A percentile compares a stretch with the other conserved stretches of the same genome.
These are phyloP conservation scores for Ips nitidus DNA, from an alignment of 1,140 invertebrate genomes.

Conservation along the genomic window DNA sequence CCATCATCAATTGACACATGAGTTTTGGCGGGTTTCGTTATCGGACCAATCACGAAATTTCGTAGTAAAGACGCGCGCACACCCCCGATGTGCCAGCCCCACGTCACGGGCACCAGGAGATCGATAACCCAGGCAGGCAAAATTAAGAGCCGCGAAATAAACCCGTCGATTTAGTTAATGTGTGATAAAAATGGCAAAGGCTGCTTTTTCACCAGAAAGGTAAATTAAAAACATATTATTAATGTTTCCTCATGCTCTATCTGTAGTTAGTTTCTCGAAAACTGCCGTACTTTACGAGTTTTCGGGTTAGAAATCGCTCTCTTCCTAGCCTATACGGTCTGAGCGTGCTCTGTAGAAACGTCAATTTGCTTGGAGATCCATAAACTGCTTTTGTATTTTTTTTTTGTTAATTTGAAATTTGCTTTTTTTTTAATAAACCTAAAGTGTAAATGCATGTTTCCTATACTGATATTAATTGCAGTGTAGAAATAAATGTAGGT, in stretches of 20 bases:
- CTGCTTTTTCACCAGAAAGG: slow-evolving; percentile 68
- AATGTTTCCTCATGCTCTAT: slow-evolving; percentile 10
- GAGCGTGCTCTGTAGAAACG: slow-evolving; percentile 28
- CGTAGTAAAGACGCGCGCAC: slow-evolving; percentile 36
- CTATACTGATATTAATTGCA: too few species aligned
- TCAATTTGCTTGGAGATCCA: slow-evolving; percentile 18
- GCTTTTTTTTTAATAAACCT: too few species aligned
- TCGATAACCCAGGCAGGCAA: slow-evolving; percentile 48
- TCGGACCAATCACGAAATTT: slow-evolving; percentile 40
- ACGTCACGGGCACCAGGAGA: slow-evolving; percentile 44
- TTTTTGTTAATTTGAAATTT: background rate
- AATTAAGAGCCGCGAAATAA: slow-evolving; percentile 50
- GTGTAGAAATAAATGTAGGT: too few species aligned
- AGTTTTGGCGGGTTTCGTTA: slow-evolving; percentile 45
- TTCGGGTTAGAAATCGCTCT: too few species aligned
- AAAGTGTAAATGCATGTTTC: too few species aligned
- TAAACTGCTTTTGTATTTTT: background rate
- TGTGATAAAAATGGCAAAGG: slow-evolving; percentile 67
- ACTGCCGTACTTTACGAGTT: too few species aligned
- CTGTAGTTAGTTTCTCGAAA: background rate
- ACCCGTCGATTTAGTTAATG: slow-evolving; percentile 63
- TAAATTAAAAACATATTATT: slow-evolving; percentile 50
- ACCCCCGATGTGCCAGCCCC: slow-evolving; percentile 23
- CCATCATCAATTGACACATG: background rate
- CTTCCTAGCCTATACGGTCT: background rate